Base-by-base conservation (phyloP, 2,113 vertebrate species). In the Esox niger region DNA sequence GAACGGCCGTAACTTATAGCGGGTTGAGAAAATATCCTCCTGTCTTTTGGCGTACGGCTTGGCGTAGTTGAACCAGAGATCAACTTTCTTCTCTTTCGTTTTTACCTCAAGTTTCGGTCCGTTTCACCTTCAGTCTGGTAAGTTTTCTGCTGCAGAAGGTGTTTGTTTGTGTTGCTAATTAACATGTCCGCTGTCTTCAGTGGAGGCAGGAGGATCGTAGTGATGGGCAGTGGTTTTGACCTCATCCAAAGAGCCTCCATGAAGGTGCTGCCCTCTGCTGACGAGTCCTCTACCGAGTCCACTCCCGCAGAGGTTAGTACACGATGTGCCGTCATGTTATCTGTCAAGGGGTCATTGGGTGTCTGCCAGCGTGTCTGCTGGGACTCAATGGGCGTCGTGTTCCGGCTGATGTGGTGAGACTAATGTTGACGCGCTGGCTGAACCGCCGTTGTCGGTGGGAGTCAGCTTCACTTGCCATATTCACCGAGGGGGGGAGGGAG, bases 191-290 rank as follows among this genome's bases (percentile, higher is more conserved):
- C 55, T 43, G 38, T 43, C 13, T 43, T 65, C 79, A 98, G 97
- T 5, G 97, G 97, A 17, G 97, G 97, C 56, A 92, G 97, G 54
- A 93, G 77, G 74, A 97, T 99, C 64, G 86, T 76, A 7, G 91
- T 97, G 59, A 78, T 66, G 0, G 97, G 96, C 60, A 90, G 71
- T 0, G 93, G 95, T 29, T 99, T 98, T 64, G 86, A 91, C 65
- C 87, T 95, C 66, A 93, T 96, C 78, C 96, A 99, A 88, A 91
- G 67, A 66, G 96, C 95, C 23, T 81, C 85, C 0, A 90, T 99
- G 91, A 90, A 87, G 70, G 93, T 95, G 60, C 47, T 70, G 71
- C 61, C 72, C 11, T 66, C 67, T 29, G 0, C 61, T 26, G 84
- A 89, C 0, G 83, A 90, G 17, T 74, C 74, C 9, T 58, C 72